Evolutionary conservation across 1,140 invertebrate genomes (phyloP).

Genomic region (Phenacoccus solenopsis): DNA sequence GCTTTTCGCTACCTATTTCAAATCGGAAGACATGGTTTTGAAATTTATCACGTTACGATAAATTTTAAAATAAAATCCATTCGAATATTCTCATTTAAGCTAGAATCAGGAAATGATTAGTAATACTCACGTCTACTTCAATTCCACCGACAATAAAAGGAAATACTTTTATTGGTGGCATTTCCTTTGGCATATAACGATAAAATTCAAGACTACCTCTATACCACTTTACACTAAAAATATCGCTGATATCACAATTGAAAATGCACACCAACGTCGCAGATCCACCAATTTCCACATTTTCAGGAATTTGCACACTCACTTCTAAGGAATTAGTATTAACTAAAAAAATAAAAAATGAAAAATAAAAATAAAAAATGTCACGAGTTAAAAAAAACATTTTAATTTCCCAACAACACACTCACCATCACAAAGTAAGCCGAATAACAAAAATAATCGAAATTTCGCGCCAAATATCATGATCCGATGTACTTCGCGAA

Average conservation of each 20-base stretch:
- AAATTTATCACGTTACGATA: too few species aligned
- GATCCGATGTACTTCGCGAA: too few species aligned
- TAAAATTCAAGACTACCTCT: conserved; percentile 52
- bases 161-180: conserved; percentile 41
- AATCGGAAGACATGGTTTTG: too few species aligned
- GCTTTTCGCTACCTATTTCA: too few species aligned
- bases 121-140: conserved; percentile 43
- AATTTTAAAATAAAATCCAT: too few species aligned
- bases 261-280: conserved; percentile 61
- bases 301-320: conserved; percentile 47
- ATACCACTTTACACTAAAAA: conserved; percentile 81
- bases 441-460: too few species aligned
- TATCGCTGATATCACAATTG: conserved; percentile 56
- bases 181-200: conserved; percentile 42
- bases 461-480: too few species aligned
- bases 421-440: too few species aligned
- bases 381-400: too few species aligned
- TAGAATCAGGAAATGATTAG: background rate
- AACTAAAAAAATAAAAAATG: background rate
- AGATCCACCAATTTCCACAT: conserved; percentile 51
- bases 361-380: background rate
- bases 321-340: conserved; percentile 34
- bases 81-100: too few species aligned
- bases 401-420: too few species aligned
- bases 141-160: conserved; percentile 37